Evolutionary conservation across 2,113 vertebrate species (phyloP).

Genomic region (Rhineura floridana): DNA sequence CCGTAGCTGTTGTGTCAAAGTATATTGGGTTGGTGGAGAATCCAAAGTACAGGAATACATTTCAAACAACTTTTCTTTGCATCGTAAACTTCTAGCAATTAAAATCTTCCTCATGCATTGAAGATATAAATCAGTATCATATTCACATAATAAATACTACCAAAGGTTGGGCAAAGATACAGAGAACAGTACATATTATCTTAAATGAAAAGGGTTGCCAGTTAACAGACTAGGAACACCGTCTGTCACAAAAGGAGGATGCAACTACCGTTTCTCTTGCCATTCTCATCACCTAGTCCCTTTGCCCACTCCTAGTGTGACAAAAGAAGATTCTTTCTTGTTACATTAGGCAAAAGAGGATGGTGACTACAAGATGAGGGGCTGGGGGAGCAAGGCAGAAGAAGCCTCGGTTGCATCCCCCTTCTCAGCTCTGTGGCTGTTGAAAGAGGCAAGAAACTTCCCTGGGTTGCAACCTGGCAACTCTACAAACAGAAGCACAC

Average conservation of each 20-base stretch:
- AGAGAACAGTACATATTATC: rapidly evolving
- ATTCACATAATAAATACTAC: slow-evolving; percentile 20
- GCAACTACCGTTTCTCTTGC: not conserved
- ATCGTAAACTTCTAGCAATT: not conserved
- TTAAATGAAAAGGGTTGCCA: not conserved
- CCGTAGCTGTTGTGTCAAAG: not conserved
- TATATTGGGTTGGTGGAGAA: not conserved
- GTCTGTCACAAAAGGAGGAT: not conserved
- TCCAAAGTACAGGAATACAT: not conserved
- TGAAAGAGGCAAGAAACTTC: not conserved
- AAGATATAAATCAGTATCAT: not conserved
- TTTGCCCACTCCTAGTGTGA: not conserved
- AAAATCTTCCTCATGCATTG: slow-evolving; percentile 1
- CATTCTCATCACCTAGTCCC: not conserved
- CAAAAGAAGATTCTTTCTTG: not conserved
- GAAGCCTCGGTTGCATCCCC: too few species aligned
- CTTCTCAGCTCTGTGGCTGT: not conserved
- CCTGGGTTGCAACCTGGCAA: not conserved
- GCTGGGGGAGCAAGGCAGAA: not conserved
- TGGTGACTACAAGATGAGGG: not conserved
- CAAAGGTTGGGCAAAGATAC: slow-evolving; percentile 6
- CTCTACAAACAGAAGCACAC: not conserved
- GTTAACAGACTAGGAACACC: not conserved
- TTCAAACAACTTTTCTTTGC: not conserved
- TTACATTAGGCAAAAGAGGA: not conserved